Evolutionary conservation across 2,888 invertebrate species (phyloP).

Genomic region (Cerceris rybyensis): DNA sequence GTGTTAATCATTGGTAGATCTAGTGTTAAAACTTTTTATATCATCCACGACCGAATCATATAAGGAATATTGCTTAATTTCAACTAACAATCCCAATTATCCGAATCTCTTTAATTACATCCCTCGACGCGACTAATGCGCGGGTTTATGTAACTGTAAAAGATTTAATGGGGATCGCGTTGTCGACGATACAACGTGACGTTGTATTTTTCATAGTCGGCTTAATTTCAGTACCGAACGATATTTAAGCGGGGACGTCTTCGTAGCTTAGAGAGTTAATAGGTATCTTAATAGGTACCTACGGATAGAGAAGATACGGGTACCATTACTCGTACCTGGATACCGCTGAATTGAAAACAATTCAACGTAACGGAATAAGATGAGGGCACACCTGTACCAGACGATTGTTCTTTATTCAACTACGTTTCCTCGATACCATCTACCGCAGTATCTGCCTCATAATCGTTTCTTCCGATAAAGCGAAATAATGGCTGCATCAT

Average conservation of each 20-base stretch:
- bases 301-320: conserved; percentile 23
- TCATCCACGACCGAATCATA: too few relatives aligned
- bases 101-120: background rate
- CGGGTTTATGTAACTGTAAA: background rate
- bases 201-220: conserved; percentile 37
- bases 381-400: conserved; percentile 46
- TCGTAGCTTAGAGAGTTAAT: conserved; percentile 39
- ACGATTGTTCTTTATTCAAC: conserved; percentile 53
- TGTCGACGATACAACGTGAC: conserved; percentile 18
- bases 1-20: too few relatives aligned
- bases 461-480: conserved; percentile 46
- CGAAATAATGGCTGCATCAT: conserved; percentile 36
- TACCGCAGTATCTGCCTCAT: conserved; percentile 42
- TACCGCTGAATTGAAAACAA: conserved; percentile 47
- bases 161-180: conserved; percentile 19
- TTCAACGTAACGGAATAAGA: conserved; percentile 50
- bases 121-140: background rate
- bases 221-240: conserved; percentile 25
- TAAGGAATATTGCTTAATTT: too few relatives aligned
- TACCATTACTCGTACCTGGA: conserved; percentile 30
- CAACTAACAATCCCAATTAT: background rate
- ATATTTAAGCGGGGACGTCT: conserved; percentile 38
- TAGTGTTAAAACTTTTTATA: too few relatives aligned
- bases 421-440: conserved; percentile 43
- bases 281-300: conserved; percentile 39